phyloP scores from a whole-genome alignment of 64 coral and sea anemone species.

The Montipora capricornis region DNA sequence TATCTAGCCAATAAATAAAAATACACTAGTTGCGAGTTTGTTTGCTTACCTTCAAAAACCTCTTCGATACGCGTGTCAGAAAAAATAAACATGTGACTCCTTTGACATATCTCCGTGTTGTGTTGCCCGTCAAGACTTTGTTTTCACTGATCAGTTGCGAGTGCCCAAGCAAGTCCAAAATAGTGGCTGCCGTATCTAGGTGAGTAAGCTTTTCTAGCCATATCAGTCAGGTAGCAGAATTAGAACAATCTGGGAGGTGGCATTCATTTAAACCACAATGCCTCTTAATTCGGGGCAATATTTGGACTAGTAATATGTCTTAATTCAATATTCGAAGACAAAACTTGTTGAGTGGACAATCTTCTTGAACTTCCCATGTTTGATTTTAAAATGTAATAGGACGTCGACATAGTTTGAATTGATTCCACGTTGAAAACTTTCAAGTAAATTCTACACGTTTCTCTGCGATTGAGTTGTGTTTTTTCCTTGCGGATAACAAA shows the following conservation, averaged over 20 bases:
- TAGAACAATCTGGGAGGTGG: conserved; percentile 53
- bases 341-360: background rate
- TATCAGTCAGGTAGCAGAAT: conserved; percentile 43
- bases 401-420: conserved; percentile 15
- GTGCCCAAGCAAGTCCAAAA: conserved; percentile 21
- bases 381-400: conserved; percentile 29
- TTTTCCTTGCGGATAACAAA: background rate
- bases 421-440: background rate
- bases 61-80: background rate
- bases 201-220: conserved; percentile 36
- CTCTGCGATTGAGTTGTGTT: background rate
- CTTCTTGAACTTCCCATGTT: background rate
- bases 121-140: background rate
- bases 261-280: conserved; percentile 44
- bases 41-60: conserved; percentile 46
- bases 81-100: background rate
- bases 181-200: conserved; percentile 21
- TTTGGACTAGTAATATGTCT: conserved; percentile 7
- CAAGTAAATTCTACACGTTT: background rate
- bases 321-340: conserved; percentile 13
- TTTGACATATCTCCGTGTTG: background rate
- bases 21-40: conserved; percentile 14
- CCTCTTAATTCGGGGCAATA: conserved; percentile 51
- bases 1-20: background rate
- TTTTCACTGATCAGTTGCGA: background rate